Evolutionary conservation across 2,888 invertebrate genomes (phyloP), one percentile per base, ranked within the genome.

Genomic region (Leptopilina drosophilae): DNA sequence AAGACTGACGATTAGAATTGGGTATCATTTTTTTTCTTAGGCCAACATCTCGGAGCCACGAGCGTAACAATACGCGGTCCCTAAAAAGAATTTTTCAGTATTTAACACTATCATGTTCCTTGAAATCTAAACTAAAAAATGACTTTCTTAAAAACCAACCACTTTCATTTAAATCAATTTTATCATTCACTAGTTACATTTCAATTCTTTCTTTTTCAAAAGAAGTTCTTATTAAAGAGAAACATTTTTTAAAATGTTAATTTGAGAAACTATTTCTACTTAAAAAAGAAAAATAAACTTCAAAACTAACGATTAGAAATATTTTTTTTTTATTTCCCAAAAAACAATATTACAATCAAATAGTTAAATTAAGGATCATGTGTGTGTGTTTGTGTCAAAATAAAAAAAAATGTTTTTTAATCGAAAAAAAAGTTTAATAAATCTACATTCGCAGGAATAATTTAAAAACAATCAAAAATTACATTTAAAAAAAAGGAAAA

Each of bases 11-110:
- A 64, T 64, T 64, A 64, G 64, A 56, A 73, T 56, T 15, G 64
- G 65, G 78, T 73, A 83, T 87, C 89, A 85, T 85, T 85, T 90
- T 87, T 90, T 90, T 87, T 90, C 88, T 88, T 90, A 86, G 85
- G 85, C 89, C 90, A 89, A 87, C 87, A 84, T 86, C 90, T 89
- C 80, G 90, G 89, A 69, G 89, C 87, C 81, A 91, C 88, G 81
- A 90, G 88, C 82, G 90, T 90, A 84, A 90, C 88, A 85, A 90
- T 87, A 81, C 87, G 88, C 81, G 90, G 88, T 64, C 86, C 90
- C 90, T 91, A 90, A 90, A 90, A 87, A 86, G 82, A 85, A 59
- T 65, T 64, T 33, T 77, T 20, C 59, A 40, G 64, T 64, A 67
- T 66, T 67, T 46, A 49, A 66, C 64, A 64, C 11, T 53, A 12